phyloP scores from a whole-genome alignment of 2,888 invertebrate genomes.

The Aplocera efformata region DNA sequence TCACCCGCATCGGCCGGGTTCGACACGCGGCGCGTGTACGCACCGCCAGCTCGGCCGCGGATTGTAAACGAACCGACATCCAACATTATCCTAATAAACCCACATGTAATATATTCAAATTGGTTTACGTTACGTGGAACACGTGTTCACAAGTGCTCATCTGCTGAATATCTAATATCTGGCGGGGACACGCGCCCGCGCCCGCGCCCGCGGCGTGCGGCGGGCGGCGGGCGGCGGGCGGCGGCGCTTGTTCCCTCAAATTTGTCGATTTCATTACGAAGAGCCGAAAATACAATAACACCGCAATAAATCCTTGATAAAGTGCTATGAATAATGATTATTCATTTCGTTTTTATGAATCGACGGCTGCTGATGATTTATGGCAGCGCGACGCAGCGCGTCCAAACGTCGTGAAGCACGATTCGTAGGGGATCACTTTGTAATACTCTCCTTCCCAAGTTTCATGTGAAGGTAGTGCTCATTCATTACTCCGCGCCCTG shows the following conservation, averaged over 20 bases:
- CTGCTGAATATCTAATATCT: neutral
- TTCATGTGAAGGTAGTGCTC: too few species aligned
- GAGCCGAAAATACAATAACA: constrained; percentile 60
- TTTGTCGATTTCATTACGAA: constrained; percentile 56
- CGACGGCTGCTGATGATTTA: constrained; percentile 26
- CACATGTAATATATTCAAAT: too few species aligned
- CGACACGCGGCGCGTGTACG: too few species aligned
- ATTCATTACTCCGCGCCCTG: too few species aligned
- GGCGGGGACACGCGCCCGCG: neutral
- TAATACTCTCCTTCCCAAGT: too few species aligned
- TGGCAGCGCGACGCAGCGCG: constrained; percentile 13
- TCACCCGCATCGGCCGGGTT: too few species aligned
- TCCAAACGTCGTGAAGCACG: neutral
- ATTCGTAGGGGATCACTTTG: neutral
- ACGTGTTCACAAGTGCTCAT: neutral
- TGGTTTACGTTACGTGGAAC: neutral
- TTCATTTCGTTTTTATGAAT: constrained; percentile 50
- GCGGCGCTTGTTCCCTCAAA: constrained; percentile 39
- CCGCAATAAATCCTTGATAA: constrained; percentile 57
- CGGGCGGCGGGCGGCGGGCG: constrained; percentile 24
- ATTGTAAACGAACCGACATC: too few species aligned
- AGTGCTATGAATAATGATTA: constrained; percentile 61
- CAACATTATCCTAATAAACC: too few species aligned
- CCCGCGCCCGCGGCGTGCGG: constrained; percentile 9
- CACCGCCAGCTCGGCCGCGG: too few species aligned